Percentiles rank a stretch among this genome's conserved stretches.
These are phyloP conservation scores for Myotis yumanensis DNA, from an alignment of 2,113 vertebrate species.

Conservation along the genomic window DNA sequence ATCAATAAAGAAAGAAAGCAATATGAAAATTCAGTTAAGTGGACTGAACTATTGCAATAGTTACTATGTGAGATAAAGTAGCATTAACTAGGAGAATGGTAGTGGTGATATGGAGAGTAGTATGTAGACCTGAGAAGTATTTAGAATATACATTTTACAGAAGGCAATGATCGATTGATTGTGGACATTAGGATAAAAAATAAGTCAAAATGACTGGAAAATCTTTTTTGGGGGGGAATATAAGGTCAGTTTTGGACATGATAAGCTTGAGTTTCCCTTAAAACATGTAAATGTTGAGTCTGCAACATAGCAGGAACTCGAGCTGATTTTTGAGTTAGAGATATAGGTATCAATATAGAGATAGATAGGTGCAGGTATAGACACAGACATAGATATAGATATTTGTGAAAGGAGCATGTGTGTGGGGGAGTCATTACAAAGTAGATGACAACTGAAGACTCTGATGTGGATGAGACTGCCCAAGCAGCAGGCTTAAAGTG, in stretches of 20 bases:
- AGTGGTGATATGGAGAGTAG: neutral
- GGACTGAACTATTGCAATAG: neutral
- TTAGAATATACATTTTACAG: neutral
- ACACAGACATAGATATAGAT: neutral
- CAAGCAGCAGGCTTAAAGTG: neutral
- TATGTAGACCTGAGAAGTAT: neutral
- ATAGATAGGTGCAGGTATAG: neutral
- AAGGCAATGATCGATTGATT: neutral
- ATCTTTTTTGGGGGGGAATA: neutral
- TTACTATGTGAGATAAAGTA: neutral
- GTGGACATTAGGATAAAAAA: neutral
- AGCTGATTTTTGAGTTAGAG: neutral
- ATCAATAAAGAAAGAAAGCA: neutral
- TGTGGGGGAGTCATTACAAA: neutral
- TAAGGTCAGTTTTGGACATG: neutral
- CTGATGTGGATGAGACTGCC: neutral
- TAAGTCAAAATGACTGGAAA: neutral
- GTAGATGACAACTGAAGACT: neutral
- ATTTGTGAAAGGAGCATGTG: neutral
- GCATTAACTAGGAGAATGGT: neutral
- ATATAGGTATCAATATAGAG: neutral
- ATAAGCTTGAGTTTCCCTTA: neutral
- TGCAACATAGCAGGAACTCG: neutral
- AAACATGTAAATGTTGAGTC: neutral
- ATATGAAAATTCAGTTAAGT: neutral